Evolutionary conservation across 2,113 vertebrate species (phyloP).

Genomic region (Meles meles): DNA sequence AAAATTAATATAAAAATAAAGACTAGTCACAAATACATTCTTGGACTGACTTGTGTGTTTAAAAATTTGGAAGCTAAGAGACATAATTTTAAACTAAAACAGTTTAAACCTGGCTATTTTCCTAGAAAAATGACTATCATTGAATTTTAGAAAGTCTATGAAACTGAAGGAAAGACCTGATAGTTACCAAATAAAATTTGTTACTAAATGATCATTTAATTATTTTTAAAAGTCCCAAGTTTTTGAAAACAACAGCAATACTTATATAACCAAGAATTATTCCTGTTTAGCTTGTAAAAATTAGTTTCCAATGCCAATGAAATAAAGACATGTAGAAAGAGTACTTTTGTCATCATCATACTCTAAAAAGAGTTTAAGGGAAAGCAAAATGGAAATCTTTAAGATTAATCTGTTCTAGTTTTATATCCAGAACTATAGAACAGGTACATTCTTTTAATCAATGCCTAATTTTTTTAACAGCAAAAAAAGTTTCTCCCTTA

Average conservation of each 20-base stretch:
- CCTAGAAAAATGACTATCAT: background rate
- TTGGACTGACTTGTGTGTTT: background rate
- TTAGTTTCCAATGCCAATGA: background rate
- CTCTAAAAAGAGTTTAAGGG: background rate
- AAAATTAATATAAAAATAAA: background rate
- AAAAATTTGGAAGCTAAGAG: background rate
- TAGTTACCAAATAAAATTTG: conserved; percentile 25
- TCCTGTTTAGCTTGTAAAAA: background rate
- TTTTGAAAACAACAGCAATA: background rate
- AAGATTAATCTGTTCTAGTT: background rate
- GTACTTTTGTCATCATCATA: background rate
- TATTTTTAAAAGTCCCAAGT: background rate
- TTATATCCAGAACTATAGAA: conserved; percentile 25
- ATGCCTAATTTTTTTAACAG: background rate
- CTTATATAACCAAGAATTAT: background rate
- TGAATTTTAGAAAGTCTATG: conserved; percentile 14
- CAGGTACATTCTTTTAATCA: background rate
- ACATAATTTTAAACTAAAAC: background rate
- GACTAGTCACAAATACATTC: background rate
- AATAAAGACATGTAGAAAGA: background rate
- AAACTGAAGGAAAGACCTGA: conserved; percentile 11
- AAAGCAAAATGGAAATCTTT: background rate
- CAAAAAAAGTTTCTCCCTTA: background rate
- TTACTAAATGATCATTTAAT: background rate
- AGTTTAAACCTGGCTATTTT: background rate